These are phyloP conservation scores for Heptranchias perlo DNA, from an alignment of 2,113 vertebrate species.

Conservation along the genomic window DNA sequence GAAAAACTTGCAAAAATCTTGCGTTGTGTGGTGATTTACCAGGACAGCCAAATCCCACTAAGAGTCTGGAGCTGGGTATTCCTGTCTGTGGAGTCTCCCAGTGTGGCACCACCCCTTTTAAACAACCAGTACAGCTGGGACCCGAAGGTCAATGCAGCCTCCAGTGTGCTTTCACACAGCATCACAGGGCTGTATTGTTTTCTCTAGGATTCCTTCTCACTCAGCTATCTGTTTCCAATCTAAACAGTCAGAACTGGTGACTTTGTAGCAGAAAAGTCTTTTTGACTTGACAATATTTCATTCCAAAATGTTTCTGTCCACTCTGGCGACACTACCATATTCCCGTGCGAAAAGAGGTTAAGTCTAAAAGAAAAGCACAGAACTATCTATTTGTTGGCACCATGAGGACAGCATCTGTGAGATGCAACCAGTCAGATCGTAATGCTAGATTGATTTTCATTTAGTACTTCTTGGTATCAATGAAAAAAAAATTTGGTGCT, in stretches of 20 bases:
- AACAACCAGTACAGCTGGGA: not conserved
- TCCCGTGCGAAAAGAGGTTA: not conserved
- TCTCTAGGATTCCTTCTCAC: not conserved
- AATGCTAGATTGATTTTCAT: not conserved
- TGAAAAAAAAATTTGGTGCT: not conserved
- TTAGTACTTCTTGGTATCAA: not conserved
- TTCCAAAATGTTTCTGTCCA: not conserved
- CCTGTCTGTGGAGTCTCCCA: not conserved
- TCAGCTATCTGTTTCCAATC: not conserved
- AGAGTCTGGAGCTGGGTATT: not conserved
- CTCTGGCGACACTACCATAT: not conserved
- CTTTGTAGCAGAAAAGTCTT: not conserved
- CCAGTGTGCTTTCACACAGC: not conserved
- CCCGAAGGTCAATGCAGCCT: not conserved
- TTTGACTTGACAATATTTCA: not conserved
- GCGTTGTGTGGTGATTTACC: not conserved
- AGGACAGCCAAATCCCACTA: not conserved
- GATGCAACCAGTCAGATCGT: not conserved
- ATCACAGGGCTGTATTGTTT: not conserved
- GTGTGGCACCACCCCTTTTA: not conserved
- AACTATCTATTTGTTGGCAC: not conserved
- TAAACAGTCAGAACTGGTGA: not conserved
- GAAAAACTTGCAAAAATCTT: not conserved
- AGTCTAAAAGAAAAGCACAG: not conserved
- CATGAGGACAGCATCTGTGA: not conserved